Evolutionary conservation across 2,797 vertebrate genomes (phyloP).

Genomic region (Gymnothorax javanicus): DNA sequence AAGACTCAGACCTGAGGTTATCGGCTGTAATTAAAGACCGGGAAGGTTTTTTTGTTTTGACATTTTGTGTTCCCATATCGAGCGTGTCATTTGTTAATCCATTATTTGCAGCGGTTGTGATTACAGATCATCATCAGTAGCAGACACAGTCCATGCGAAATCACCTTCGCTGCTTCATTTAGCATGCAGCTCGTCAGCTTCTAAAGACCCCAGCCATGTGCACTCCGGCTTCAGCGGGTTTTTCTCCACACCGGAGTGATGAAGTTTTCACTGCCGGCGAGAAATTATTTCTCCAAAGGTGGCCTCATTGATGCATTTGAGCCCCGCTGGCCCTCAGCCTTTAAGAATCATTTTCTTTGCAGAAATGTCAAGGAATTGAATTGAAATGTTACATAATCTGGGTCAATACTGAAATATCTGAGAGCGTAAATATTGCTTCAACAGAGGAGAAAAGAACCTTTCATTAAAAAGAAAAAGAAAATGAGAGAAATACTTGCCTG

Average conservation of each 20-base stretch:
- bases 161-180: no score
- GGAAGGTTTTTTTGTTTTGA: not conserved
- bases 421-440: slow-evolving; percentile 50
- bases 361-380: slow-evolving; percentile 64
- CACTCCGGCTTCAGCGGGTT: not conserved
- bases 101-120: not conserved
- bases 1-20: not conserved
- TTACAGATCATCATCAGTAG: not conserved
- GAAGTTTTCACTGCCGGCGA: slow-evolving; percentile 6
- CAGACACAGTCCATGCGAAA: not conserved
- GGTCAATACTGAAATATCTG: slow-evolving; percentile 64
- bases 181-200: not conserved
- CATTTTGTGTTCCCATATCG: not conserved
- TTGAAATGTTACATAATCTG: slow-evolving; percentile 45
- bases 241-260: not conserved
- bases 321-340: slow-evolving; percentile 45
- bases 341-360: slow-evolving; percentile 52
- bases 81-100: slow-evolving; percentile 1
- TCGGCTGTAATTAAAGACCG: not conserved
- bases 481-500: not conserved
- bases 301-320: slow-evolving; percentile 49
- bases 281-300: slow-evolving; percentile 36
- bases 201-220: not conserved
- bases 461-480: not conserved
- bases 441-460: slow-evolving; percentile 18